Conservation (phyloP, 2,797 vertebrate species). For the Oryzias sinensis region DNA sequence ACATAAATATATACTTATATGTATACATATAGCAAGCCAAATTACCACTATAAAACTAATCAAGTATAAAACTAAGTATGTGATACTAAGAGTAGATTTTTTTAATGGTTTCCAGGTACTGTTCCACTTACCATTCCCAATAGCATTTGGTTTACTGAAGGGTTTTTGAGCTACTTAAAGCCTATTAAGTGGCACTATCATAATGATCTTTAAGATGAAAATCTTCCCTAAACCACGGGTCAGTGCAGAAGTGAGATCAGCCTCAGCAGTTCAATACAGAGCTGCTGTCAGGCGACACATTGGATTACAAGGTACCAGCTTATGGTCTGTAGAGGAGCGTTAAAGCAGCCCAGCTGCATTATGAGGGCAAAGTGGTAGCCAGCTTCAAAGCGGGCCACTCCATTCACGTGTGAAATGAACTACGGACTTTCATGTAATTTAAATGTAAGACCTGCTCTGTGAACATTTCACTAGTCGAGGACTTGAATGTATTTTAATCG, state of each 20-base stretch:
- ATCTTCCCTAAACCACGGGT: not conserved
- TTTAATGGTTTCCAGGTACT: not conserved
- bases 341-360: not conserved
- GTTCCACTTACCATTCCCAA: not conserved
- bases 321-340: not conserved
- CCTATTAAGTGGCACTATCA: not conserved
- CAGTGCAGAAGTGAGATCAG: not conserved
- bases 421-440: not conserved
- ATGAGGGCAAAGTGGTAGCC: not conserved
- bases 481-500: constrained; percentile 4
- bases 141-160: too few species aligned
- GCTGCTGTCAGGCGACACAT: not conserved
- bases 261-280: not conserved
- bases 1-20: not conserved
- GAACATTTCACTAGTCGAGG: not conserved
- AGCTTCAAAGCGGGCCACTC: not conserved
- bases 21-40: not conserved
- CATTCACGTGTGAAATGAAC: not conserved
- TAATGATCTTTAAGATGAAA: not conserved
- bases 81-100: not conserved
- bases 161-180: not conserved
- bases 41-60: not conserved
- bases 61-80: not conserved
- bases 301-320: not conserved
- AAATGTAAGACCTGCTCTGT: not conserved